phyloP scores from a whole-genome alignment of 2,888 invertebrate genomes.

The Conistra vaccinii region DNA sequence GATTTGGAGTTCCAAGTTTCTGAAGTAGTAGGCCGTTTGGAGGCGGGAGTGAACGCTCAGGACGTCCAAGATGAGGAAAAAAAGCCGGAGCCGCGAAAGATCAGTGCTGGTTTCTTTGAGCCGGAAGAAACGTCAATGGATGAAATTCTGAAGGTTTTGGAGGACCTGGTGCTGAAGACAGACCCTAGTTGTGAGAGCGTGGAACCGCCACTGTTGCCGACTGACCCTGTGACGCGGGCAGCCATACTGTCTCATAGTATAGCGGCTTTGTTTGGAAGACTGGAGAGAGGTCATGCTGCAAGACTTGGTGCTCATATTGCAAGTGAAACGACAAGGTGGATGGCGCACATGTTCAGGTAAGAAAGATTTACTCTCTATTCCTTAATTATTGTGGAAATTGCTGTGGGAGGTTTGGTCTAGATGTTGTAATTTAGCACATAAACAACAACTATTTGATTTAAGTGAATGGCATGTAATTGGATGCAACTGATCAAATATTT shows the following conservation, averaged over 20 bases:
- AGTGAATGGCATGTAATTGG: constrained; percentile 29
- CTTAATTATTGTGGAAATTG: not conserved
- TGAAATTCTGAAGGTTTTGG: constrained; percentile 91
- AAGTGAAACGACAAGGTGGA: constrained; percentile 96
- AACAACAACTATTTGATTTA: constrained; percentile 1
- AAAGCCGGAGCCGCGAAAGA: constrained; percentile 84
- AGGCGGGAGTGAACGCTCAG: constrained; percentile 91
- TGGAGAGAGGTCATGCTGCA: constrained; percentile 95
- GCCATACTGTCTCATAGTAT: constrained; percentile 96
- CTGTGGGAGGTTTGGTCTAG: not conserved
- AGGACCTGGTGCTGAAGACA: constrained; percentile 91
- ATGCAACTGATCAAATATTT: constrained; percentile 35
- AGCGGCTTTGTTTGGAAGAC: constrained; percentile 95
- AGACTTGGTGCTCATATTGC: constrained; percentile 95
- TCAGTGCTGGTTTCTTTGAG: constrained; percentile 89
- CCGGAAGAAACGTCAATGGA: constrained; percentile 91
- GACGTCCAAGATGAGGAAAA: constrained; percentile 84
- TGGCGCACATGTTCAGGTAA: constrained; percentile 96
- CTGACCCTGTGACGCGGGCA: constrained; percentile 90
- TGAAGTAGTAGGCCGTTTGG: constrained; percentile 93
- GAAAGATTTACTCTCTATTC: constrained; percentile 45
- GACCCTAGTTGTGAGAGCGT: constrained; percentile 92
- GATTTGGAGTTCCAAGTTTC: constrained; percentile 94
- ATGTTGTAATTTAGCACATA: not conserved
- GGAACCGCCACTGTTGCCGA: constrained; percentile 91